phyloP scores from a whole-genome alignment of 2,113 vertebrate genomes.

The Platysternon megacephalum region DNA sequence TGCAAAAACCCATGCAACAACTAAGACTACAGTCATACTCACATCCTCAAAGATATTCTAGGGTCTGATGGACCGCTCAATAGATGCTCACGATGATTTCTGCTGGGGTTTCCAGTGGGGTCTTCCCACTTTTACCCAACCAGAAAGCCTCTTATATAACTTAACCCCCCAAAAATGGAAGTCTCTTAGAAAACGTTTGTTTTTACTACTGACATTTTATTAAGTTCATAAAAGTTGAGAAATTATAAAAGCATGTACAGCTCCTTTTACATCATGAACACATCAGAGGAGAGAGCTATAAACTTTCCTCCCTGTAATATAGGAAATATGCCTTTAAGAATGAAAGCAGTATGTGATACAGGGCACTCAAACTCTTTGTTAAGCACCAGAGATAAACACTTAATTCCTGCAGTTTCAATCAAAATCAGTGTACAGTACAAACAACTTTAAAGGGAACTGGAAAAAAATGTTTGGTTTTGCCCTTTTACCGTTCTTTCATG shows the following conservation, averaged over 20 bases:
- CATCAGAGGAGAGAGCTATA: background rate
- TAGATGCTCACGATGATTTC: background rate
- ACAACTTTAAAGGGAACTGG: background rate
- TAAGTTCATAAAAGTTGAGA: conserved; percentile 35
- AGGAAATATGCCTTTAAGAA: background rate
- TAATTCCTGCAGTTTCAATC: background rate
- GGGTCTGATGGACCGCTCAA: background rate
- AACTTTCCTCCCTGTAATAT: background rate
- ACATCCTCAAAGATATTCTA: background rate
- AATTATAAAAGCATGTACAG: conserved; percentile 52
- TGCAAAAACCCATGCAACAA: background rate
- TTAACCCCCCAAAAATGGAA: background rate
- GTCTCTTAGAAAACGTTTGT: background rate
- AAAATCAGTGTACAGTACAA: background rate
- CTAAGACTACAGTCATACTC: background rate
- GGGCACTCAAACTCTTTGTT: background rate
- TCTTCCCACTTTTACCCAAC: background rate
- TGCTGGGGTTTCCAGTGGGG: background rate
- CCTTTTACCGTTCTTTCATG: background rate
- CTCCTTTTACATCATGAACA: conserved; percentile 6
- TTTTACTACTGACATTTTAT: conserved; percentile 47
- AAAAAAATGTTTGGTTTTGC: background rate
- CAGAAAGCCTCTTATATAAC: background rate
- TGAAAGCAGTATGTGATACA: background rate
- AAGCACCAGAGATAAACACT: background rate